These are phyloP conservation scores for Bolborhynchus lineola DNA, from an alignment of 2,113 vertebrate species.

Conservation along the genomic window DNA sequence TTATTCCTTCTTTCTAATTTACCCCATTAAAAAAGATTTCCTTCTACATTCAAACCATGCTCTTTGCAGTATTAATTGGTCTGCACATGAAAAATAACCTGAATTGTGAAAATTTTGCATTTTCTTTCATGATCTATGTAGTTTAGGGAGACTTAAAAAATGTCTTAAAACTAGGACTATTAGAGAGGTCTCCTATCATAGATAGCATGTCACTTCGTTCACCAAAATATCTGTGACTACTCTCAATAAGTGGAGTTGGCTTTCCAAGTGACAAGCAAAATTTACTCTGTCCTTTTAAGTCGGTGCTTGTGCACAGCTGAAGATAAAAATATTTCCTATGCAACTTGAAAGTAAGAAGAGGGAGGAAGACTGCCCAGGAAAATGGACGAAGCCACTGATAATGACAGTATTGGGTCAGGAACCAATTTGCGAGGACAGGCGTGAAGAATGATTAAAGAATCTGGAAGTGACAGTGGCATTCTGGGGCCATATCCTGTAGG, in stretches of 20 bases:
- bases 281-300: background rate
- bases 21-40: background rate
- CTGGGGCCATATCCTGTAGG: background rate
- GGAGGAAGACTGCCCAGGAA: background rate
- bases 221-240: background rate
- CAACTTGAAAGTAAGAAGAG: background rate
- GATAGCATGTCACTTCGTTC: background rate
- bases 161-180: background rate
- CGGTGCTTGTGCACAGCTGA: background rate
- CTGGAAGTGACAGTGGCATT: background rate
- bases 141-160: background rate
- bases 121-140: background rate
- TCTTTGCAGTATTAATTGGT: background rate
- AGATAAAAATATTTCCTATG: background rate
- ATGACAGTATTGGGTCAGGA: background rate
- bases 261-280: background rate
- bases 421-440: background rate
- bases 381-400: background rate
- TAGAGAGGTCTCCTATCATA: background rate
- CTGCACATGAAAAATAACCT: background rate
- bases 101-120: background rate
- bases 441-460: background rate
- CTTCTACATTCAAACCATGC: background rate
- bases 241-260: background rate
- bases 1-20: background rate